These are phyloP conservation scores for Anisognathus igniventris DNA, from an alignment of 2,797 vertebrate genomes.

Conservation along the genomic window DNA sequence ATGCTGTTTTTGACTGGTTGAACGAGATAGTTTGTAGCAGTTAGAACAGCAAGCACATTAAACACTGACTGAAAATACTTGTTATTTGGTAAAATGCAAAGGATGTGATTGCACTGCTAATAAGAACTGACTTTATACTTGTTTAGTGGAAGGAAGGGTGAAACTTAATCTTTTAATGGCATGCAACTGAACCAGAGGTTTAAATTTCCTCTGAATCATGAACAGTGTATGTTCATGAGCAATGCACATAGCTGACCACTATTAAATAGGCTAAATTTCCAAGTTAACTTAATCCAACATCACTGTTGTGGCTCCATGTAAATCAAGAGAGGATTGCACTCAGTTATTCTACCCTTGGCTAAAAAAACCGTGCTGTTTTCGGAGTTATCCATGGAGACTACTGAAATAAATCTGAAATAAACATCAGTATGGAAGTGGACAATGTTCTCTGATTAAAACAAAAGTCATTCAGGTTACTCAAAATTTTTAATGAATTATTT, in stretches of 20 bases:
- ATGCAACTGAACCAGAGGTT: background rate
- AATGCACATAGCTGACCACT: background rate
- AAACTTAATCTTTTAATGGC: background rate
- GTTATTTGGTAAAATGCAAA: background rate
- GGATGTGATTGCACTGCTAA: background rate
- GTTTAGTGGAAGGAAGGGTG: background rate
- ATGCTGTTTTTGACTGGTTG: background rate
- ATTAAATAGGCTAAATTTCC: background rate
- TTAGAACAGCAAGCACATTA: background rate
- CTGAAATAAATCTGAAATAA: background rate
- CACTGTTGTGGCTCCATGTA: background rate
- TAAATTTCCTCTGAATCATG: background rate
- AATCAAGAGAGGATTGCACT: background rate
- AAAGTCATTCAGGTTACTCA: background rate
- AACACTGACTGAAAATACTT: background rate
- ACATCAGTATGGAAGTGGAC: background rate
- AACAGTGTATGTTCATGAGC: background rate
- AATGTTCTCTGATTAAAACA: background rate
- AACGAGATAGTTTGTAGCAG: background rate
- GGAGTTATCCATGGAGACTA: background rate
- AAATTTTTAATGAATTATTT: background rate
- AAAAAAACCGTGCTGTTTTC: background rate
- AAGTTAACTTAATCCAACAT: background rate
- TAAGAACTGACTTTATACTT: background rate
- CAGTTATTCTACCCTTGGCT: background rate